A percentile compares a stretch with the other conserved stretches of the same genome.
Conservation (phyloP, 2,888 invertebrate genomes). For the Drosophila sordidula region DNA sequence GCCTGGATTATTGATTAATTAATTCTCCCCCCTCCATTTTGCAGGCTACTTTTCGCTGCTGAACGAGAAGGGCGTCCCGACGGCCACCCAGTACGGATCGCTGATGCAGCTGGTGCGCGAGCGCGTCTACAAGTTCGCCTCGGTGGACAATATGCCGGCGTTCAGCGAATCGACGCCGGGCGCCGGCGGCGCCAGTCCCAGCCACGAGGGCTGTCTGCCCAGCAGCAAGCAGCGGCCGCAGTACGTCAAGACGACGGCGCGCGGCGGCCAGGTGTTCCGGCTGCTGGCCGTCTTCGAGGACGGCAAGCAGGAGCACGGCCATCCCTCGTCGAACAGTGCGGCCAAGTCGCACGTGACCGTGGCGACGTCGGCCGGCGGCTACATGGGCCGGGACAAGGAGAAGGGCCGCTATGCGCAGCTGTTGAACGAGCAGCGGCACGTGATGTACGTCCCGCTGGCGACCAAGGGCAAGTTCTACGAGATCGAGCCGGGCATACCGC, state of each 20-base stretch:
- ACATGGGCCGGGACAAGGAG: constrained; percentile 83
- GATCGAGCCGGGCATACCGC: constrained; percentile 87
- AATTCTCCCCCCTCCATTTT: constrained; percentile 50
- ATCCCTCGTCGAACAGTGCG: constrained; percentile 21
- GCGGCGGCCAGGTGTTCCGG: constrained; percentile 90
- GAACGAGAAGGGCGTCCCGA: constrained; percentile 88
- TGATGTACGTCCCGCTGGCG: constrained; percentile 90
- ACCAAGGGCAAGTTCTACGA: constrained; percentile 91
- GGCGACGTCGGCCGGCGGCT: constrained; percentile 17
- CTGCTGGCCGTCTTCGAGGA: constrained; percentile 91
- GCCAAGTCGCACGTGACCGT: constrained; percentile 32
- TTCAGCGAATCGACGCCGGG: constrained; percentile 84
- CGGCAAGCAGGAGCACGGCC: constrained; percentile 85
- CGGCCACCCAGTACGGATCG: constrained; percentile 88
- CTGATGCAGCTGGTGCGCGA: constrained; percentile 89
- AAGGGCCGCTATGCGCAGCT: constrained; percentile 89
- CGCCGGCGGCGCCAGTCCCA: constrained; percentile 72
- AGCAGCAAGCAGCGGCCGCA: constrained; percentile 83
- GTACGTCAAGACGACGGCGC: constrained; percentile 90
- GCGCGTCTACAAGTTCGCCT: constrained; percentile 86
- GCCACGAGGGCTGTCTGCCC: constrained; percentile 78
- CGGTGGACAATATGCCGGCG: constrained; percentile 85
- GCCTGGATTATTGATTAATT: not conserved
- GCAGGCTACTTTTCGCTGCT: constrained; percentile 90
- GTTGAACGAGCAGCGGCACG: constrained; percentile 90